These are phyloP conservation scores for Berghia stephanieae DNA, from an alignment of 1,140 invertebrate species.

Conservation along the genomic window DNA sequence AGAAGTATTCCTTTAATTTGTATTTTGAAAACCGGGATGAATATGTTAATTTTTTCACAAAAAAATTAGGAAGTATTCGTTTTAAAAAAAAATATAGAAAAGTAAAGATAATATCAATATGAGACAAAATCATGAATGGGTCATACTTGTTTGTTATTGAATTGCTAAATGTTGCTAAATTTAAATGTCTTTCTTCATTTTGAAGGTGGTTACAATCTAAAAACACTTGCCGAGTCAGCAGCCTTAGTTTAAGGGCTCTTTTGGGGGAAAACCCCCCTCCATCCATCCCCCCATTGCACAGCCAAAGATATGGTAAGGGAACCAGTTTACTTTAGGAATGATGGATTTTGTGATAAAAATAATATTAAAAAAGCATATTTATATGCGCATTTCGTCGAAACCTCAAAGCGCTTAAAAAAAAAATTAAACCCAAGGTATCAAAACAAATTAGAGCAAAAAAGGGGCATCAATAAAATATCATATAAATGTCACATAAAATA, in stretches of 20 bases:
- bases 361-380: no score
- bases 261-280: constrained; percentile 87
- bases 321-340: neutral
- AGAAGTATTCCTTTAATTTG: no score
- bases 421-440: neutral
- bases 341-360: no score
- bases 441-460: neutral
- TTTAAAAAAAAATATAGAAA: no score
- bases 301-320: constrained; percentile 50
- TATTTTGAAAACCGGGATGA: no score
- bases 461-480: neutral
- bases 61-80: no score
- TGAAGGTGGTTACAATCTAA: constrained; percentile 86
- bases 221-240: constrained; percentile 87
- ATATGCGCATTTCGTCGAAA: no score
- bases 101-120: neutral
- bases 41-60: no score
- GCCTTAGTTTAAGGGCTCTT: constrained; percentile 83
- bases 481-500: no score
- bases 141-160: neutral
- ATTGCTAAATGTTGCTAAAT: neutral
- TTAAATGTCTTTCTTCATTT: constrained; percentile 37
- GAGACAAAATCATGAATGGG: neutral
- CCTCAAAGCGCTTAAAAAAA: neutral
- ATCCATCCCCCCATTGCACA: constrained; percentile 67